phyloP scores from a whole-genome alignment of 2,888 invertebrate species.

The Corbicula japonica region DNA sequence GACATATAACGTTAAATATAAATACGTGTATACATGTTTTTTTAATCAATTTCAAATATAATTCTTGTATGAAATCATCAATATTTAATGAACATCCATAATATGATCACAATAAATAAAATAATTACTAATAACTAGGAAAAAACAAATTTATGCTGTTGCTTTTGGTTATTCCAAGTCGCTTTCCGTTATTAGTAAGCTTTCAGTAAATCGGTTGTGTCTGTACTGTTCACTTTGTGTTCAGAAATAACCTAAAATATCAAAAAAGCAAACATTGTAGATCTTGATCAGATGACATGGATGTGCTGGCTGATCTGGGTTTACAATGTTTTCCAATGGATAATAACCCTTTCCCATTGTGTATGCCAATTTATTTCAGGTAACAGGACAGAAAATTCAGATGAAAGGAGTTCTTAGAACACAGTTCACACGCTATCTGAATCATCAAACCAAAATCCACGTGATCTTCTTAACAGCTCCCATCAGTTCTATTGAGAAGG shows the following conservation, averaged over 20 bases:
- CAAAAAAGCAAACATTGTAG: no score
- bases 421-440: constrained; percentile 73
- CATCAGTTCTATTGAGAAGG: constrained; percentile 63
- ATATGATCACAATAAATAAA: no score
- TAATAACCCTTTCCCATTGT: neutral
- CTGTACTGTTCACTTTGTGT: neutral
- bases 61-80: no score
- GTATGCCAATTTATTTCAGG: constrained; percentile 63
- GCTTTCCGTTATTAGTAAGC: no score
- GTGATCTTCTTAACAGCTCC: constrained; percentile 77
- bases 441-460: constrained; percentile 70
- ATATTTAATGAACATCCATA: no score
- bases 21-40: no score
- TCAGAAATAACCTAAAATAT: no score
- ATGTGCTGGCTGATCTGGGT: neutral
- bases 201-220: neutral
- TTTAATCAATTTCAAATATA: no score
- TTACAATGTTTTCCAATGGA: neutral
- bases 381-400: constrained; percentile 76
- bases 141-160: no score
- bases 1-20: no score
- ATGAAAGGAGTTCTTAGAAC: constrained; percentile 79
- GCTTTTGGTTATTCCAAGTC: no score
- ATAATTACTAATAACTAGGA: no score
- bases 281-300: neutral